Evolutionary conservation across 1,140 invertebrate species (phyloP).

Genomic region (Neoseiulus cucumeris): DNA sequence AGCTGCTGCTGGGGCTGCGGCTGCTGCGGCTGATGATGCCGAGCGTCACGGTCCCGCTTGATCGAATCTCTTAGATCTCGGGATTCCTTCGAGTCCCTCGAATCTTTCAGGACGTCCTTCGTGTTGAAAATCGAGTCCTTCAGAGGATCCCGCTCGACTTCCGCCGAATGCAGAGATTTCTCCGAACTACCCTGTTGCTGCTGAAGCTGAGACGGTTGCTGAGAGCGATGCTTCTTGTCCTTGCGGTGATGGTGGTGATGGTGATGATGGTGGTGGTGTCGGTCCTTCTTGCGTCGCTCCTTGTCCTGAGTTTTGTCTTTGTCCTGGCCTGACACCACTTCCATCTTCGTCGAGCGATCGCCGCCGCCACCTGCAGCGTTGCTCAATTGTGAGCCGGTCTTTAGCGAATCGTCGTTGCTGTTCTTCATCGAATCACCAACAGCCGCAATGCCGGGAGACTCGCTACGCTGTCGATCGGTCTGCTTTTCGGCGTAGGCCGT

Average conservation of each 20-base stretch:
- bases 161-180: conserved; percentile 11
- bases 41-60: neutral
- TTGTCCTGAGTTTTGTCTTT: conserved; percentile 7
- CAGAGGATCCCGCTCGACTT: neutral
- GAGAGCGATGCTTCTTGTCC: conserved; percentile 24
- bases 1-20: conserved; percentile 12
- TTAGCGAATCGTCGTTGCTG: neutral
- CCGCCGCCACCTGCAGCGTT: conserved; percentile 9
- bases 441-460: too few species aligned
- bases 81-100: too few species aligned
- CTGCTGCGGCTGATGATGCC: neutral
- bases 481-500: too few species aligned
- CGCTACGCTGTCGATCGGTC: too few species aligned
- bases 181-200: conserved; percentile 3
- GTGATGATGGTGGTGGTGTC: conserved; percentile 14
- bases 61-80: neutral
- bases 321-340: neutral
- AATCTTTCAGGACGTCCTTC: neutral
- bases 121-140: conserved; percentile 1
- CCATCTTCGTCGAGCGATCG: neutral
- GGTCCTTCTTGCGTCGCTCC: conserved; percentile 14
- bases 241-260: conserved; percentile 13
- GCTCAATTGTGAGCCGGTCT: neutral
- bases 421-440: too few species aligned
- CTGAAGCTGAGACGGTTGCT: neutral